Evolutionary conservation across 2,888 invertebrate genomes (phyloP), one percentile per base, ranked within the genome.

Genomic region (Erynnis tages): DNA sequence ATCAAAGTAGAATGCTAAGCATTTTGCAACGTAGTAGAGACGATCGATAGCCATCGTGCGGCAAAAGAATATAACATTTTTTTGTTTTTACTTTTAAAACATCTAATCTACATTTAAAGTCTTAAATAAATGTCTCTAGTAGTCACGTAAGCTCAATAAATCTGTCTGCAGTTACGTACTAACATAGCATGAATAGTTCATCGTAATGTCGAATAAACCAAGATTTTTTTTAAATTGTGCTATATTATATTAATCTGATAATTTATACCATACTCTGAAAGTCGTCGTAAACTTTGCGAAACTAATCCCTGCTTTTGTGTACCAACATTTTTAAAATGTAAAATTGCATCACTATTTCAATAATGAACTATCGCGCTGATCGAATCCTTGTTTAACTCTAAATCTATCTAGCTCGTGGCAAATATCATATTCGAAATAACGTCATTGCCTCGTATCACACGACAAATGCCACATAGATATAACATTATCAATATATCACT

Each of bases 211-310:
- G 14, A 45, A 10, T 34, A 23, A 23, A 21, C 30, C 32, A 32
- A 23, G 5, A 45, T 11, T 19, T 14, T 2, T n/a, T 11, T 44
- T 44, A 19, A 13, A 45, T 32, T 45, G 34, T 45, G 45, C 45
- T 23, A 1, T 16, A 19, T 14, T 32, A 30, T 13, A n/a, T 17
- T 19, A 35, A n/a, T n/a, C 2, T 6, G 2, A 7, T 25, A 35
- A 17, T 14, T 35, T 17, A 17, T 14, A 5, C 10, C n/a, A n/a
- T n/a, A n/a, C n/a, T n/a, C n/a, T n/a, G n/a, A n/a, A n/a, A n/a
- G n/a, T n/a, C n/a, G n/a, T n/a, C n/a, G n/a, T n/a, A n/a, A 49
- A 49, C 40, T 40, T 48, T 48, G 48, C 32, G 40, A 48, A 48
- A 49, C 40, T 41, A 49, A 49, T 41, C 32, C 41, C 49, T 48